These are phyloP conservation scores for Dicyrtoma fusca DNA, from an alignment of 2,888 invertebrate species.

Conservation along the genomic window DNA sequence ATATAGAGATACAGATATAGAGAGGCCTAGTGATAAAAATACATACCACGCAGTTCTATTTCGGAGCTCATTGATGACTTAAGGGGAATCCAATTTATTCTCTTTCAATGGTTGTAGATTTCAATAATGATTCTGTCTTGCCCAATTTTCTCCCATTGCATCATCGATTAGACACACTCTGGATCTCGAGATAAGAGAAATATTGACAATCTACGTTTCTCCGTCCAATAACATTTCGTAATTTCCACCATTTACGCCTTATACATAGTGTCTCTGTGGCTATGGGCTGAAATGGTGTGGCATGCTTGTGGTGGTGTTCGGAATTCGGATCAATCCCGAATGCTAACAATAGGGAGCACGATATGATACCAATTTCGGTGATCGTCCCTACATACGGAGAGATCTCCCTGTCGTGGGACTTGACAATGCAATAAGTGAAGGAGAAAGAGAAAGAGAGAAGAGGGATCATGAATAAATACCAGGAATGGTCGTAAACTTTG, in stretches of 20 bases:
- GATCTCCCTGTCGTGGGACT: background rate
- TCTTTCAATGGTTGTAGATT: conserved; percentile 21
- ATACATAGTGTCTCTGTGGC: background rate
- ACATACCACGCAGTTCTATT: too few relatives aligned
- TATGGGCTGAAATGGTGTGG: background rate
- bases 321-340: too few relatives aligned
- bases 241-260: conserved; percentile 20
- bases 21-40: too few relatives aligned
- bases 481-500: too few relatives aligned
- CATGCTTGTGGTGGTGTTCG: too few relatives aligned
- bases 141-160: conserved; percentile 34
- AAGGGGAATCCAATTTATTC: conserved; percentile 18
- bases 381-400: too few relatives aligned
- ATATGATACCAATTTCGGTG: too few relatives aligned
- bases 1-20: too few relatives aligned
- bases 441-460: background rate
- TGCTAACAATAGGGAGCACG: too few relatives aligned
- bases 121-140: conserved; percentile 38
- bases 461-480: background rate
- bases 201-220: conserved; percentile 24
- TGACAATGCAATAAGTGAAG: background rate
- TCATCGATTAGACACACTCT: conserved; percentile 38
- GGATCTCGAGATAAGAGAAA: conserved; percentile 12
- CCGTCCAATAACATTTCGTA: conserved; percentile 15
- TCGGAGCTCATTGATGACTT: too few relatives aligned